Evolutionary conservation across 2,888 invertebrate species (phyloP), one percentile per base, ranked within the genome.

Genomic region (Cryptocephalus moraei): DNA sequence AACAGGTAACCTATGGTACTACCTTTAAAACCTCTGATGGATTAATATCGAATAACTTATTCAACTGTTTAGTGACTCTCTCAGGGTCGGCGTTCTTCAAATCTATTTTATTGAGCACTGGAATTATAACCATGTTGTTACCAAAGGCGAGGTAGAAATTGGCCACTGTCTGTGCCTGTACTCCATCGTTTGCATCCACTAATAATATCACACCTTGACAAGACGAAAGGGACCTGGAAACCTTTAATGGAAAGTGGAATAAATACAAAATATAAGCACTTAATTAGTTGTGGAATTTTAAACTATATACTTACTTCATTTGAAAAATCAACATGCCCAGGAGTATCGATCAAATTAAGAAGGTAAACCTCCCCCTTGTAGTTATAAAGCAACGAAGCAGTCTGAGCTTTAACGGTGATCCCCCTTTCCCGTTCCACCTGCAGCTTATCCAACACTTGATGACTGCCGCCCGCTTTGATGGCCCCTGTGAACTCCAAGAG

Each of bases 391-490:
- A 99, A 74, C 1, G 94, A 91, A 4, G 88, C 95, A 33, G 93
- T 91, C 62, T 97, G 96, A 9, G 97, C 97, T 73, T 99, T 99
- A 0, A 99, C 96, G 8, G 97, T 99, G 33, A 99, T 99, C 0
- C 97, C 97, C 62, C 97, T 79, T 72, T 97, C 95, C 62, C 86
- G 79, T 73, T 97, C 97, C 8, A 97, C 92, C 72, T 86, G 85
- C 14, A 88, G 68, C 63, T 80, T 85, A 63, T 90, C 90, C 9
- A 90, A 67, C 11, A 90, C 79, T 71, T 89, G 89, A 71, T 89
- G 88, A 45, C 78, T 76, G 56, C 78, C 75, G 32, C 82, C 83
- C 1, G 73, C 73, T 62, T 81, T 79, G 47, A 87, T 81, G 0
- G 82, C 84, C 55, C 94, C 95, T 12, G 95, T 93, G 46, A 87